Evolutionary conservation across 2,797 vertebrate genomes (phyloP).

Genomic region (Hephaestus fuliginosus): DNA sequence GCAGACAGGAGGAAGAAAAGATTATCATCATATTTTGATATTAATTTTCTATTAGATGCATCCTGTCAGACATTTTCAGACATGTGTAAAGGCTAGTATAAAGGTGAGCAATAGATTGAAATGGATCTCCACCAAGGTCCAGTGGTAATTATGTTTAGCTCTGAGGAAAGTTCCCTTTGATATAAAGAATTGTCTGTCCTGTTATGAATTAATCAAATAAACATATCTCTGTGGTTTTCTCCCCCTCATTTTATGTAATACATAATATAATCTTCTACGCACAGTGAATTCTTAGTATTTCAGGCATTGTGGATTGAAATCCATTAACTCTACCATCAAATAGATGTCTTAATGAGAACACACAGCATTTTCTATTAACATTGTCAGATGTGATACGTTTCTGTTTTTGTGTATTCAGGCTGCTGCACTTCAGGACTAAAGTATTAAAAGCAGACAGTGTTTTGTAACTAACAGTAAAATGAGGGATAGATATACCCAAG

Average conservation of each 20-base stretch:
- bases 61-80: constrained; percentile 23
- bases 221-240: constrained; percentile 18
- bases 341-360: constrained; percentile 32
- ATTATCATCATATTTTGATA: constrained; percentile 22
- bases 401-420: constrained; percentile 12
- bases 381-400: constrained; percentile 34
- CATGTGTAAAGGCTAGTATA: constrained; percentile 12
- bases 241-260: constrained; percentile 2
- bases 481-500: not conserved
- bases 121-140: constrained; percentile 4
- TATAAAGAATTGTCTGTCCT: constrained; percentile 19
- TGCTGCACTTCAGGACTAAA: constrained; percentile 20
- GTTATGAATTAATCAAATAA: constrained; percentile 32
- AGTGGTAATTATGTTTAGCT: constrained; percentile 27
- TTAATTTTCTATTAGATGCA: constrained; percentile 18
- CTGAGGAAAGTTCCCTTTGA: constrained; percentile 22
- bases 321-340: constrained; percentile 28
- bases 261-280: not conserved
- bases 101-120: constrained; percentile 18
- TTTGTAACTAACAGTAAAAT: constrained; percentile 20
- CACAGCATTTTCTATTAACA: constrained; percentile 13
- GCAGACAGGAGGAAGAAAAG: constrained; percentile 17
- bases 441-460: not conserved
- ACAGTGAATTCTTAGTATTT: constrained; percentile 26
- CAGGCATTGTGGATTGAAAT: constrained; percentile 20